Percentiles rank a stretch among this genome's conserved stretches.
Evolutionary conservation across 2,113 vertebrate species (phyloP).

Genomic region (Petrocephalus zakoni): DNA sequence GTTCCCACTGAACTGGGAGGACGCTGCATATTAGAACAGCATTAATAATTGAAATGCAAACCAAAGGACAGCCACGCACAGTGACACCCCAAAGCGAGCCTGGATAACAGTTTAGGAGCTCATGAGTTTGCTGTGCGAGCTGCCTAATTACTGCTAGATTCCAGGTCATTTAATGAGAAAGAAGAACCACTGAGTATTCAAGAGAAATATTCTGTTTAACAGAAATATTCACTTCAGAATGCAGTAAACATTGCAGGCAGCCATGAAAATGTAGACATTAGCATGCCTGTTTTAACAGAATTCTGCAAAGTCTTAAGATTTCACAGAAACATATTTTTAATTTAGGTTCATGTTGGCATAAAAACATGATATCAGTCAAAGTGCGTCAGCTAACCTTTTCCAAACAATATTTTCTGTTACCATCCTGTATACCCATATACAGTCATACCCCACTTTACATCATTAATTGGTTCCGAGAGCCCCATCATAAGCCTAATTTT

Average conservation of each 20-base stretch:
- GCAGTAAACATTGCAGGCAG: not conserved
- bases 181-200: not conserved
- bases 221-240: not conserved
- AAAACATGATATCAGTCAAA: not conserved
- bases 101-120: not conserved
- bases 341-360: not conserved
- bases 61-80: not conserved
- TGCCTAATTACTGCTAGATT: not conserved
- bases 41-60: not conserved
- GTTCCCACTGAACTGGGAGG: not conserved
- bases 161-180: not conserved
- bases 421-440: not conserved
- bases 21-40: not conserved
- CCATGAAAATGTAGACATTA: not conserved
- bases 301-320: not conserved
- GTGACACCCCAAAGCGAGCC: not conserved
- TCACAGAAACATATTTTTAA: not conserved
- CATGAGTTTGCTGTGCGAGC: too few species aligned
- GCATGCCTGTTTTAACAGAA: not conserved
- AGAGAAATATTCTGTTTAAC: not conserved
- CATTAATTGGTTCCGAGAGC: too few species aligned
- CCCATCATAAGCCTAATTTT: too few species aligned
- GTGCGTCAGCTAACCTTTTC: not conserved
- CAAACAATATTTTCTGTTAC: not conserved
- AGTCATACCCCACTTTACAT: too few species aligned